phyloP scores from a whole-genome alignment of 2,797 vertebrate genomes.

The Dryobates pubescens region DNA sequence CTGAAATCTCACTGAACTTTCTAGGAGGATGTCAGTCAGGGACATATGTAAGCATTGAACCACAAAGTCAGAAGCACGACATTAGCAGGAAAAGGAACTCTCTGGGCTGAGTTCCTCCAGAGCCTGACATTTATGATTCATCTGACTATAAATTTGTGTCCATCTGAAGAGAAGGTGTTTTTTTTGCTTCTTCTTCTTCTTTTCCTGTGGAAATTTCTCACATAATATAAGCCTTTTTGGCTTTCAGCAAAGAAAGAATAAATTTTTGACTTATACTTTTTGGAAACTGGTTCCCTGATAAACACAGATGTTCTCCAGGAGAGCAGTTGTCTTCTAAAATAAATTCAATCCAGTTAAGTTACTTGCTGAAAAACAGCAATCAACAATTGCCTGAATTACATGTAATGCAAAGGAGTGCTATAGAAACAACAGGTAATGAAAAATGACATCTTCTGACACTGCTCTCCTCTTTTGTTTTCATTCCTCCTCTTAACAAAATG shows the following conservation, averaged over 20 bases:
- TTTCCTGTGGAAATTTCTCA: constrained; percentile 56
- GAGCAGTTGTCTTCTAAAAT: not conserved
- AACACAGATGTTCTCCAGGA: not conserved
- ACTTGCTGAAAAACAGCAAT: not conserved
- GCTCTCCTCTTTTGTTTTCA: not conserved
- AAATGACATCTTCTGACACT: not conserved
- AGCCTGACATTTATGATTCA: constrained; percentile 66
- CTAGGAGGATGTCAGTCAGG: constrained; percentile 36
- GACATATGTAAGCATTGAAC: constrained; percentile 28
- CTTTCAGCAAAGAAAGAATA: not conserved
- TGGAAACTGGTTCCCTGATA: not conserved
- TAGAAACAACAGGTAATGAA: not conserved
- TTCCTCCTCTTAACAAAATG: not conserved
- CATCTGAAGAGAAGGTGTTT: constrained; percentile 6
- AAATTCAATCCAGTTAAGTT: not conserved
- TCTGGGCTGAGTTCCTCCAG: constrained; percentile 20
- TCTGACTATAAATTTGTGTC: constrained; percentile 42
- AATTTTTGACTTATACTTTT: not conserved
- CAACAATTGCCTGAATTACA: not conserved
- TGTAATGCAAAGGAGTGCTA: not conserved
- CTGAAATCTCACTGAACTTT: not conserved
- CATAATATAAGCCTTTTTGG: not conserved
- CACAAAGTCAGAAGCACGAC: constrained; percentile 32
- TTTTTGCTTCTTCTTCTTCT: not conserved
- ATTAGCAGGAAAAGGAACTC: constrained; percentile 50